These are phyloP conservation scores for Anseranas semipalmata DNA, from an alignment of 2,113 vertebrate genomes.

Conservation along the genomic window DNA sequence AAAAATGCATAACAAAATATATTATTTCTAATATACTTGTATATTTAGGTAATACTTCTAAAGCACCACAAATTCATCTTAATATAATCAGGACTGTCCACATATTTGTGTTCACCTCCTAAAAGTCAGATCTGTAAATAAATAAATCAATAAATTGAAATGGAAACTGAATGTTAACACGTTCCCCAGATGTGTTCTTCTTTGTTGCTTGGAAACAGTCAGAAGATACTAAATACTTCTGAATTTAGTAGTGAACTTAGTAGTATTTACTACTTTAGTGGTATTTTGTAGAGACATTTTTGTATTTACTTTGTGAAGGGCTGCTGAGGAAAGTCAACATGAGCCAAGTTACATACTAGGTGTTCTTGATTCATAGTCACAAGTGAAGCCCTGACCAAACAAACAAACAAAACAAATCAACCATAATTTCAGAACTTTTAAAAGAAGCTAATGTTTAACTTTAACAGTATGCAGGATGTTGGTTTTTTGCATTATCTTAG, in stretches of 20 bases:
- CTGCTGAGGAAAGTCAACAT: background rate
- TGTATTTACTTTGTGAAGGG: background rate
- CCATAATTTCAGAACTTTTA: background rate
- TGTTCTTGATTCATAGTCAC: background rate
- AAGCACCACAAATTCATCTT: background rate
- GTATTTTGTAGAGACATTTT: background rate
- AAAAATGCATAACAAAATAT: conserved; percentile 3
- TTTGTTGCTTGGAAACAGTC: background rate
- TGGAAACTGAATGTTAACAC: background rate
- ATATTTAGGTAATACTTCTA: background rate
- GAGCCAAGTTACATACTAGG: background rate
- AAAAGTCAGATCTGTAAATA: background rate
- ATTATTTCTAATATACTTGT: background rate
- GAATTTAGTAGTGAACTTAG: background rate
- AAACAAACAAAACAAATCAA: background rate
- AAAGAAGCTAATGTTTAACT: background rate
- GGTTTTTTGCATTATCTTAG: background rate
- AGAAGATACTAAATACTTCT: background rate
- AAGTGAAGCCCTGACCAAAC: background rate
- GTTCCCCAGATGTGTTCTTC: background rate
- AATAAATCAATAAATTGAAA: background rate
- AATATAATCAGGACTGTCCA: background rate
- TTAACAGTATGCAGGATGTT: background rate
- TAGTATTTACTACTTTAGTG: no score
- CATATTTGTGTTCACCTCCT: background rate